These are phyloP conservation scores for Melanostoma scalare DNA, from an alignment of 2,888 invertebrate genomes.

Conservation along the genomic window DNA sequence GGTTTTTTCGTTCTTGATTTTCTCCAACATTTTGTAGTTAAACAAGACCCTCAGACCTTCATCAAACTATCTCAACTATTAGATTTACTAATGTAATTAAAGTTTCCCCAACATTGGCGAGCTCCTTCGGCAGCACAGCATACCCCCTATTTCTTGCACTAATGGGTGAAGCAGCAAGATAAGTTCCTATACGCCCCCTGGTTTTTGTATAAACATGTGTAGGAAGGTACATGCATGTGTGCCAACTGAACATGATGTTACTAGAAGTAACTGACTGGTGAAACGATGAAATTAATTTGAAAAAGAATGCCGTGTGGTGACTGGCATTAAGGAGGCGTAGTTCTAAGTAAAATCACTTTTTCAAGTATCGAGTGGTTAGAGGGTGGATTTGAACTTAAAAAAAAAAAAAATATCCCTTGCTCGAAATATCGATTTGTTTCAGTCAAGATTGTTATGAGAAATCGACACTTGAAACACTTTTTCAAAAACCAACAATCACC, in stretches of 20 bases:
- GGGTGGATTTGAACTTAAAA: too few species aligned
- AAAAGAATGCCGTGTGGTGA: not conserved
- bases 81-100: conserved; percentile 72
- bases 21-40: conserved; percentile 57
- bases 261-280: conserved; percentile 18
- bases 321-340: not conserved
- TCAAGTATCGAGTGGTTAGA: too few species aligned
- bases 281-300: conserved; percentile 31
- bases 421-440: too few species aligned
- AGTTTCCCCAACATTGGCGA: conserved; percentile 34
- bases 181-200: conserved; percentile 42
- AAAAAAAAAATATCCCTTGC: too few species aligned
- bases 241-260: conserved; percentile 54
- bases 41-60: conserved; percentile 64
- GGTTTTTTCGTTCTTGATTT: conserved; percentile 31
- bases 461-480: too few species aligned
- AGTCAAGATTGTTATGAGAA: too few species aligned
- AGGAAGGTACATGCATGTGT: conserved; percentile 9
- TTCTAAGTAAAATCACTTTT: not conserved
- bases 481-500: too few species aligned
- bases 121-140: not conserved
- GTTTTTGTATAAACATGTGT: conserved; percentile 21
- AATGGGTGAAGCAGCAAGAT: conserved; percentile 18
- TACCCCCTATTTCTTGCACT: conserved; percentile 13
- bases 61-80: conserved; percentile 71